These are phyloP conservation scores for Ostrea denselamellosa DNA, from an alignment of 1,140 invertebrate species.

Conservation along the genomic window DNA sequence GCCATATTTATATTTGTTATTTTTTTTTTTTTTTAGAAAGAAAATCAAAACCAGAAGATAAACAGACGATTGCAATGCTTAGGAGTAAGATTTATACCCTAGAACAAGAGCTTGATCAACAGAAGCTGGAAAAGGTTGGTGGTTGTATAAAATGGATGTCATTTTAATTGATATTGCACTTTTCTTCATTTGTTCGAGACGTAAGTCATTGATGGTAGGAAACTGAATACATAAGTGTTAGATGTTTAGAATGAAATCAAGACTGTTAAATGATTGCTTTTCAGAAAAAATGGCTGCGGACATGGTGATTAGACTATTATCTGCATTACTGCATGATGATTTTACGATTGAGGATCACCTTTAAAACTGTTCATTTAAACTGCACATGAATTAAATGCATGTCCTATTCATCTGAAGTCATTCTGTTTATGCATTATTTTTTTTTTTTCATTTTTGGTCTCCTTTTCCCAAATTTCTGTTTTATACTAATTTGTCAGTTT, in stretches of 20 bases:
- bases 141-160: background rate
- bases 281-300: slow-evolving; percentile 1
- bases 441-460: background rate
- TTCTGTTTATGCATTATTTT: background rate
- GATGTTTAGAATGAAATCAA: background rate
- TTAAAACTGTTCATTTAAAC: slow-evolving; percentile 21
- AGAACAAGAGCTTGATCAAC: slow-evolving; percentile 62
- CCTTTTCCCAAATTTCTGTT: background rate
- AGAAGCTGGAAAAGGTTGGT: background rate
- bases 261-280: background rate
- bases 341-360: background rate
- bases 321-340: slow-evolving; percentile 16
- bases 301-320: slow-evolving; percentile 11
- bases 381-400: background rate
- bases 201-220: background rate
- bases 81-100: slow-evolving; percentile 63
- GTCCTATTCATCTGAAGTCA: background rate
- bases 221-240: background rate
- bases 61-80: slow-evolving; percentile 63
- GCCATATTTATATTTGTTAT: background rate
- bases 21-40: background rate
- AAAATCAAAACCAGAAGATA: slow-evolving; percentile 52
- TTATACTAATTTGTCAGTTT: slow-evolving; percentile 25
- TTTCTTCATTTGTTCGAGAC: too few species aligned
- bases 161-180: too few species aligned